A percentile compares a stretch with the other conserved stretches of the same genome.
These are phyloP conservation scores for Calonectris borealis DNA, from an alignment of 2,113 vertebrate genomes.

Conservation along the genomic window DNA sequence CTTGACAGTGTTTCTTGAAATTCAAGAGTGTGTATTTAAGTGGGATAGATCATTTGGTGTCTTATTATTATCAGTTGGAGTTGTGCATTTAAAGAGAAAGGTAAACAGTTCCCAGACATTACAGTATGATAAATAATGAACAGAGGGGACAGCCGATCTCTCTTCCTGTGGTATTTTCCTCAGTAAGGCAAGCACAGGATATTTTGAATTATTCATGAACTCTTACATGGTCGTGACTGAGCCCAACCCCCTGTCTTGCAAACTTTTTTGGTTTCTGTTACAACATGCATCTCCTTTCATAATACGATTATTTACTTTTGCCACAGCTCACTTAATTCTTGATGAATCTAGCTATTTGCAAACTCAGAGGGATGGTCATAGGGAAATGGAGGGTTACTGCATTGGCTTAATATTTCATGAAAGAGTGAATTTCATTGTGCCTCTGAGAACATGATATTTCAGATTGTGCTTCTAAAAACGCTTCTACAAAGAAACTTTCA, in stretches of 20 bases:
- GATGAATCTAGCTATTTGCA: background rate
- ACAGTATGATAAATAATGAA: background rate
- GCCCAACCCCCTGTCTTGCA: background rate
- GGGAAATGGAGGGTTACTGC: background rate
- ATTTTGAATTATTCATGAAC: conserved; percentile 1
- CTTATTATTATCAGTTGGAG: background rate
- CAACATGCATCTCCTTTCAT: background rate
- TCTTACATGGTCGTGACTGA: background rate
- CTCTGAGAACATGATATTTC: background rate
- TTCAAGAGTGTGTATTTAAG: background rate
- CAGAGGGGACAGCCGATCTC: background rate
- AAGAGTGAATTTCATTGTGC: background rate
- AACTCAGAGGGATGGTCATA: background rate
- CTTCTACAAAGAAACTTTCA: background rate
- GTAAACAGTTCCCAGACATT: background rate
- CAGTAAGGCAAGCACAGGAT: background rate
- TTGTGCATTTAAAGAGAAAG: background rate
- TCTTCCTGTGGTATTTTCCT: background rate
- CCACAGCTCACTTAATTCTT: background rate
- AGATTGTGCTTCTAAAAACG: background rate
- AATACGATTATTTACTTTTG: background rate
- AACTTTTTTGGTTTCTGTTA: background rate
- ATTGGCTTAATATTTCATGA: background rate
- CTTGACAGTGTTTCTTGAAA: background rate
- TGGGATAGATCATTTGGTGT: background rate